Conservation (phyloP, 1,140 invertebrate species). For the Penaeus chinensis region DNA sequence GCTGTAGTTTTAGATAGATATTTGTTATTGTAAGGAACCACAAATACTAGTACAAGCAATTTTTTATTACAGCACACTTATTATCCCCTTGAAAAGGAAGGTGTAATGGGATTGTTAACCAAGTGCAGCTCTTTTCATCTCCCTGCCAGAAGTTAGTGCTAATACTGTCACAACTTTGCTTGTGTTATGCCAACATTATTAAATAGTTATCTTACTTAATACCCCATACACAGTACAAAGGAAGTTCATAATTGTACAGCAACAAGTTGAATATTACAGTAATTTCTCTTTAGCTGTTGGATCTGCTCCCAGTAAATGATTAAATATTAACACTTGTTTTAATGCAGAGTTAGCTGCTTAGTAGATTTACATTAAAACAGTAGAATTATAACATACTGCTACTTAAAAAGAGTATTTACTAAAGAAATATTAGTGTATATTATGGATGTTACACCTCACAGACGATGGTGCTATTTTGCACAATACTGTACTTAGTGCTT, state of each 20-base stretch:
- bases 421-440: slow-evolving; percentile 46
- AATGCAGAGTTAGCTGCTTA: slow-evolving; percentile 54
- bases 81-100: slow-evolving; percentile 27
- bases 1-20: slow-evolving; percentile 52
- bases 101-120: slow-evolving; percentile 38
- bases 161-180: slow-evolving; percentile 23
- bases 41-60: slow-evolving; percentile 52
- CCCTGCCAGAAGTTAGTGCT: slow-evolving; percentile 22
- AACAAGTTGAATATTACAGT: slow-evolving; percentile 45
- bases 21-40: slow-evolving; percentile 46
- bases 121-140: slow-evolving; percentile 30
- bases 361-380: slow-evolving; percentile 44
- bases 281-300: slow-evolving; percentile 53
- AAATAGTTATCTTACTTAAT: no score
- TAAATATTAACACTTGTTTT: slow-evolving; percentile 54
- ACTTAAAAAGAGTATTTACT: slow-evolving; percentile 19
- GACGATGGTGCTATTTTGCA: slow-evolving; percentile 53
- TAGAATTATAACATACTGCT: slow-evolving; percentile 40
- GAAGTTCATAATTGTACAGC: slow-evolving; percentile 35
- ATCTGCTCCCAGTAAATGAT: slow-evolving; percentile 53
- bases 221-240: slow-evolving; percentile 58
- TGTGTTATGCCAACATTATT: slow-evolving; percentile 13
- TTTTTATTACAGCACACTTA: slow-evolving; percentile 33
- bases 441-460: slow-evolving; percentile 43
- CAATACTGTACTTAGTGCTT: slow-evolving; percentile 53